phyloP scores from a whole-genome alignment of 2,797 vertebrate species.

The Lepus townsendii region DNA sequence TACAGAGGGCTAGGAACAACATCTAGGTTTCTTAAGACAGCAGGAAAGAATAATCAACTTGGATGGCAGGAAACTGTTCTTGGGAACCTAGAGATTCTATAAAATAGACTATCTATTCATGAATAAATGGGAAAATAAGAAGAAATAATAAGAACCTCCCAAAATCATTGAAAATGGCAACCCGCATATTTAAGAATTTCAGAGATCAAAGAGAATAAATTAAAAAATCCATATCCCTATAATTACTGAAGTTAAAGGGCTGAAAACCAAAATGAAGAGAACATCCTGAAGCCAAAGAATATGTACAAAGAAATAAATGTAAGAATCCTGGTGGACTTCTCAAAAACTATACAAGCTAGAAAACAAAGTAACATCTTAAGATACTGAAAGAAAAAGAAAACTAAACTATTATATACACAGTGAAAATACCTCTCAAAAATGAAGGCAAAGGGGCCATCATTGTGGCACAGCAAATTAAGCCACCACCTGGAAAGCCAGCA shows the following conservation, averaged over 20 bases:
- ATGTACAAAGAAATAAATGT: background rate
- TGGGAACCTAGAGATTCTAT: background rate
- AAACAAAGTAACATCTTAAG: constrained; percentile 32
- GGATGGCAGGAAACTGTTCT: constrained; percentile 11
- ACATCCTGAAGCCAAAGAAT: constrained; percentile 34
- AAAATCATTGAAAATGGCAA: constrained; percentile 57
- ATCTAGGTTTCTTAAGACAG: background rate
- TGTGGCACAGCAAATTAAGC: too few species aligned
- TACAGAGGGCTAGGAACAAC: background rate
- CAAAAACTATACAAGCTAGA: constrained; percentile 43
- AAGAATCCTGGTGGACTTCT: constrained; percentile 10
- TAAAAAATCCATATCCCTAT: constrained; percentile 51
- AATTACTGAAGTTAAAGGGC: constrained; percentile 39
- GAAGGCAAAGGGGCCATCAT: background rate
- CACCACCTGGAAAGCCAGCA: too few species aligned
- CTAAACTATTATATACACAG: background rate
- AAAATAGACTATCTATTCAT: background rate
- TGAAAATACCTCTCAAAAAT: constrained; percentile 55
- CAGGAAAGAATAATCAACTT: constrained; percentile 25
- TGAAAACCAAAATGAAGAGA: constrained; percentile 48
- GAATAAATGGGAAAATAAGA: constrained; percentile 34
- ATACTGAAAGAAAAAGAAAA: background rate
- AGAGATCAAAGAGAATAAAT: constrained; percentile 55
- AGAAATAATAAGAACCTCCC: constrained; percentile 10
- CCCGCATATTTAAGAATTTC: constrained; percentile 45